These are phyloP conservation scores for Nasonia giraulti DNA, from an alignment of 1,140 invertebrate genomes.

Conservation along the genomic window DNA sequence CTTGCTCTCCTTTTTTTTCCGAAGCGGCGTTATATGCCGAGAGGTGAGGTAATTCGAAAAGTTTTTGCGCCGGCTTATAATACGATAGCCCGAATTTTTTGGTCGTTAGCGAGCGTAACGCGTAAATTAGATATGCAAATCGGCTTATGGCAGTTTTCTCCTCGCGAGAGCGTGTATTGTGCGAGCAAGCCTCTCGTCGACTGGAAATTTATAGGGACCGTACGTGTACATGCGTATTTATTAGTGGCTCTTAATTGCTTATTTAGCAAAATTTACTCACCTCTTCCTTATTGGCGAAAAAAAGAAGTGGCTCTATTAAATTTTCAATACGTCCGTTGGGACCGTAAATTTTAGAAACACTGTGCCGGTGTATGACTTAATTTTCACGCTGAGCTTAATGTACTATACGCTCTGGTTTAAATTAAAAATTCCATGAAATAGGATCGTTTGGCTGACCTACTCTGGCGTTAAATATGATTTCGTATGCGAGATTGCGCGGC, in stretches of 20 bases:
- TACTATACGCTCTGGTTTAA: background rate
- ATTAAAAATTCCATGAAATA: background rate
- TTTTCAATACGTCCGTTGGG: background rate
- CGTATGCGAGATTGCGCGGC: background rate
- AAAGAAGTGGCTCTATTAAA: background rate
- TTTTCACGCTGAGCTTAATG: background rate
- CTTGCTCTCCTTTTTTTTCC: background rate
- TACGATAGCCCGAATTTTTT: background rate
- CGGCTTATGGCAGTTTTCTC: background rate
- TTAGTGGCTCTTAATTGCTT: background rate
- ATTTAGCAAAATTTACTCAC: background rate
- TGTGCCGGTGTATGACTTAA: background rate
- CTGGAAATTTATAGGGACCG: background rate
- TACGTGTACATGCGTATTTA: background rate
- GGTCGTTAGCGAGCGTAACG: background rate
- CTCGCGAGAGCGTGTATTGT: background rate
- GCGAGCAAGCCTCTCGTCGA: background rate
- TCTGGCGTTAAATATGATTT: constrained; percentile 1
- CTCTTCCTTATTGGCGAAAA: constrained; percentile 11
- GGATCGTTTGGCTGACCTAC: background rate
- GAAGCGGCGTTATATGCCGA: background rate
- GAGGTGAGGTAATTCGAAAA: background rate
- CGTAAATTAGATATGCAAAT: constrained; percentile 20
- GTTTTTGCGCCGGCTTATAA: background rate
- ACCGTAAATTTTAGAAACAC: background rate